Evolutionary conservation across 2,113 vertebrate species (phyloP).

Genomic region (Pluvianellus socialis): DNA sequence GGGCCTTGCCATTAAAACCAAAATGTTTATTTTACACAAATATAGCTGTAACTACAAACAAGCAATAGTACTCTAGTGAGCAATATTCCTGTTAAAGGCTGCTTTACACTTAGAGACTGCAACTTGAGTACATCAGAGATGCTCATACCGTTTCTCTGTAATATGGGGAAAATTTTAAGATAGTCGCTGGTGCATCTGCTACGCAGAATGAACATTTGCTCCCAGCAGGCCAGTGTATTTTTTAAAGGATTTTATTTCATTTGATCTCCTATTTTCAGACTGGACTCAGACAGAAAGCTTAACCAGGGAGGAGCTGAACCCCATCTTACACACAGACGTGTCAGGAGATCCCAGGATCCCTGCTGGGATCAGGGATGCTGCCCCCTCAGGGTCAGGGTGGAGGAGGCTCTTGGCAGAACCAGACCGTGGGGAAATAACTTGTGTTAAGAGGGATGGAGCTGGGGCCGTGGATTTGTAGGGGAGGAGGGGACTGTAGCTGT

Average conservation of each 20-base stretch:
- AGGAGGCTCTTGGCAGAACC: background rate
- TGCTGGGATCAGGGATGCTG: background rate
- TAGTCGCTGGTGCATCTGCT: conserved; percentile 6
- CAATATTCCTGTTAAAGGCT: background rate
- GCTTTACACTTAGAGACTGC: background rate
- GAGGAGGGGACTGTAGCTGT: background rate
- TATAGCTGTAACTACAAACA: conserved; percentile 6
- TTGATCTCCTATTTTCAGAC: background rate
- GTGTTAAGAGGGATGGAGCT: background rate
- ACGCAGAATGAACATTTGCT: background rate
- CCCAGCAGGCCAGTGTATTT: background rate
- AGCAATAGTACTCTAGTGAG: background rate
- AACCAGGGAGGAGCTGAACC: background rate
- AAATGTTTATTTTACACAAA: background rate
- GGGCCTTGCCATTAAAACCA: conserved; percentile 13
- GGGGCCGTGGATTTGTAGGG: background rate
- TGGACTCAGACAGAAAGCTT: background rate
- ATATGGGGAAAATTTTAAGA: background rate
- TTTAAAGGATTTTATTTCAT: background rate
- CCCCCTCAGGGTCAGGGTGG: background rate
- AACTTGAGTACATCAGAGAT: background rate
- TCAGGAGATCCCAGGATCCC: background rate
- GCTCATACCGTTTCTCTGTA: background rate
- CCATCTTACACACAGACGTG: background rate
- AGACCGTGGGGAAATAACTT: background rate